A percentile compares a stretch with the other conserved stretches of the same genome.
Evolutionary conservation across 2,113 vertebrate genomes (phyloP).

Genomic region (Muscicapa adusta): DNA sequence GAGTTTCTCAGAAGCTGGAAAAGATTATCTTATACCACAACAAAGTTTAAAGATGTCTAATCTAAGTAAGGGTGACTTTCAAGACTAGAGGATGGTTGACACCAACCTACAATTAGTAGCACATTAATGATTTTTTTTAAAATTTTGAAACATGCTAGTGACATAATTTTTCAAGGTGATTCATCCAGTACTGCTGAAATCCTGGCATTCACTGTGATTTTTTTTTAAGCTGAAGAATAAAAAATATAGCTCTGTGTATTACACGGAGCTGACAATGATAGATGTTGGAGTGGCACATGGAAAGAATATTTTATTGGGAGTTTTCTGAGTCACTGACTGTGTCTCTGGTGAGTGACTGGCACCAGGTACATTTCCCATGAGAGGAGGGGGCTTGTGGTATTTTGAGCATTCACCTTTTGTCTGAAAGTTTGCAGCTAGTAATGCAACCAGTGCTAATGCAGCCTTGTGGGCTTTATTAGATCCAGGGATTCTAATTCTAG

Average conservation of each 20-base stretch:
- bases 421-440: background rate
- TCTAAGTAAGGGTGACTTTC: background rate
- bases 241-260: background rate
- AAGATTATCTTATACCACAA: rapidly evolving
- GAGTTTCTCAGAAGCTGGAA: background rate
- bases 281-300: background rate
- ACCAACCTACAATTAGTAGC: background rate
- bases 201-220: background rate
- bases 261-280: background rate
- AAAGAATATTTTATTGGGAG: background rate
- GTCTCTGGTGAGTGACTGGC: background rate
- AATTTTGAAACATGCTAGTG: background rate
- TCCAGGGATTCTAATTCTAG: background rate
- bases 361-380: background rate
- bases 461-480: background rate
- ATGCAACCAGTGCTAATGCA: background rate
- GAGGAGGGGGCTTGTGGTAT: background rate
- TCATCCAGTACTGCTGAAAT: background rate
- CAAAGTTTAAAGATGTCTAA: background rate
- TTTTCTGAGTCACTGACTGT: background rate
- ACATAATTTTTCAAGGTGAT: background rate
- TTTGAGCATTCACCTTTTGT: background rate
- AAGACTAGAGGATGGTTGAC: background rate
- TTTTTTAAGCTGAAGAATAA: background rate
- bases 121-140: rapidly evolving